Base-by-base conservation (phyloP, 2,888 invertebrate species). In the Clitarchus hookeri region DNA sequence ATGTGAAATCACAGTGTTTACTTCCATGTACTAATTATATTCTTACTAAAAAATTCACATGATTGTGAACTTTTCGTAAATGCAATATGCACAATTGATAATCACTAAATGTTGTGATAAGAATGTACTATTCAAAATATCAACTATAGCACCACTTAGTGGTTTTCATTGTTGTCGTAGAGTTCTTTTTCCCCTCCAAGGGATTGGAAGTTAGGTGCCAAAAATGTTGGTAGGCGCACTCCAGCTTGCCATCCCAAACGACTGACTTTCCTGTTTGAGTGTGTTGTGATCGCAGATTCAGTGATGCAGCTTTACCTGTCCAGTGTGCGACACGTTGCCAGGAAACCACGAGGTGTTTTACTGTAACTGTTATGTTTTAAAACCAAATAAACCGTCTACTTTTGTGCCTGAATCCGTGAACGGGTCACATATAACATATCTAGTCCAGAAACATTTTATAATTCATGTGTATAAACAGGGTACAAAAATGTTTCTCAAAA, bases 351-450 rank as follows among this genome's bases (percentile, higher is more conserved):
- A 65, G 65, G 65, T 23, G n/a, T 65, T 65, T 65, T 65, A n/a
- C 16, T 23, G n/a, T n/a, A 65, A 65, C 65, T 65, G 65, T 65
- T 65, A 65, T 65, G 19, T 65, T 65, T n/a, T 65, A 65, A 44
- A 82, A 82, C 44, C 27, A 82, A 82, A 82, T 44, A 82, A 82
- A 82, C 44, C 27, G 27, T 82, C 65, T 65, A 44, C 27, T 82
- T 26, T 23, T 82, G 82, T 82, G 82, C 82, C 82, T 82, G 82
- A 82, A 82, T 82, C 82, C 82, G 82, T 44, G 27, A 44, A 44
- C 27, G 82, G 82, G 82, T 82, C 82, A 82, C 27, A 82, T 79
- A 79, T 44, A 82, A 82, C 82, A 82, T 82, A 82, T 82, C 82
- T 82, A 82, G 82, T 82, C 82, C 82, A 82, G 44, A 82, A 44